phyloP scores from a whole-genome alignment of 1,140 invertebrate species.

The Paraescarpia echinospica region DNA sequence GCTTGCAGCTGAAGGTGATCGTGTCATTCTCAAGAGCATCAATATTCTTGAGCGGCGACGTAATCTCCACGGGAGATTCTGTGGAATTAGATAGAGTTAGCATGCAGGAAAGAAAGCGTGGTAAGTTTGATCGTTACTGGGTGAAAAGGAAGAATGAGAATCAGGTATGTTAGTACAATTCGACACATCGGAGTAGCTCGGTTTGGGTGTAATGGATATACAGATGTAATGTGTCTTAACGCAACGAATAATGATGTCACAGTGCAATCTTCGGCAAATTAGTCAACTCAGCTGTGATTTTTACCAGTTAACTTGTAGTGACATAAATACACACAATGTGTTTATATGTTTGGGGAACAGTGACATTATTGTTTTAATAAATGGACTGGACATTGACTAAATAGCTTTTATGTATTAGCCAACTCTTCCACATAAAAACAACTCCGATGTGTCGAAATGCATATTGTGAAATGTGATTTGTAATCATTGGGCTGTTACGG shows the following conservation, averaged over 20 bases:
- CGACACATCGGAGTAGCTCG: background rate
- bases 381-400: background rate
- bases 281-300: background rate
- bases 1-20: constrained; percentile 48
- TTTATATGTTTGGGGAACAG: background rate
- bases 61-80: constrained; percentile 46
- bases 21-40: constrained; percentile 42
- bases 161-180: background rate
- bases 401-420: background rate
- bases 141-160: background rate
- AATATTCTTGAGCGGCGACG: constrained; percentile 45
- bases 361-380: background rate
- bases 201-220: background rate
- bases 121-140: background rate
- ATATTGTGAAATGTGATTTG: background rate
- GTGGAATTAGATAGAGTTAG: constrained; percentile 8
- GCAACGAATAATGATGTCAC: background rate
- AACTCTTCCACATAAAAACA: background rate
- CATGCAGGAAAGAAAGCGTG: background rate
- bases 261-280: background rate
- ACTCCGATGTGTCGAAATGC: background rate
- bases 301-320: background rate
- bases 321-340: background rate
- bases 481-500: background rate
- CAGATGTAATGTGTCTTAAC: background rate